phyloP scores from a whole-genome alignment of 2,888 invertebrate genomes.

The Melanophora roralis region DNA sequence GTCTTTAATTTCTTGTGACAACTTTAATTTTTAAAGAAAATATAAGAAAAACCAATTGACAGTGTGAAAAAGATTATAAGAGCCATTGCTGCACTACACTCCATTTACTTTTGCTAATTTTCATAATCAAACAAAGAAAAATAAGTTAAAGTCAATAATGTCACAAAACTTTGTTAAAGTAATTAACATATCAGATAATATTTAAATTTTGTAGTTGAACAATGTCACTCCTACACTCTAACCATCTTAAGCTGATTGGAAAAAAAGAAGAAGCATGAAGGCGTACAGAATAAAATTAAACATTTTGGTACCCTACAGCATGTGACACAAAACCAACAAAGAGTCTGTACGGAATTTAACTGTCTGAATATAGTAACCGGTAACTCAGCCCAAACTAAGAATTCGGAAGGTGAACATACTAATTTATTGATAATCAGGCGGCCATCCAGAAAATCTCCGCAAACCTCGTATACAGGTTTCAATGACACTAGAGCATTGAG shows the following conservation, averaged over 20 bases:
- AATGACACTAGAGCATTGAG: too few relatives aligned
- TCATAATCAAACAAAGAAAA: slow-evolving; percentile 40
- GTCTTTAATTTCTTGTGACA: background rate
- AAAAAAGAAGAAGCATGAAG: background rate
- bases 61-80: background rate
- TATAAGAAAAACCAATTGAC: too few relatives aligned
- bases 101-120: slow-evolving; percentile 26
- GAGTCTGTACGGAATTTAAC: too few relatives aligned
- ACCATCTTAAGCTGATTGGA: background rate
- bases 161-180: slow-evolving; percentile 43
- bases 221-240: slow-evolving; percentile 36
- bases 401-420: too few relatives aligned
- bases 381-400: too few relatives aligned
- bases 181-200: slow-evolving; percentile 40
- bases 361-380: too few relatives aligned
- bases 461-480: too few relatives aligned
- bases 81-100: background rate
- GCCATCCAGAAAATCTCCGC: too few relatives aligned
- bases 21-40: too few relatives aligned
- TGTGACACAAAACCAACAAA: background rate
- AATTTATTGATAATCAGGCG: too few relatives aligned
- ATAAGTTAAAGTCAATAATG: slow-evolving; percentile 19
- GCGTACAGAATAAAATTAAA: too few relatives aligned
- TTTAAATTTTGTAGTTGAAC: slow-evolving; percentile 21
- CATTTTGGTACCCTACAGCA: background rate